A percentile compares a stretch with the other conserved stretches of the same genome.
Evolutionary conservation across 2,888 invertebrate species (phyloP).

Genomic region (Amphiduros pacificus): DNA sequence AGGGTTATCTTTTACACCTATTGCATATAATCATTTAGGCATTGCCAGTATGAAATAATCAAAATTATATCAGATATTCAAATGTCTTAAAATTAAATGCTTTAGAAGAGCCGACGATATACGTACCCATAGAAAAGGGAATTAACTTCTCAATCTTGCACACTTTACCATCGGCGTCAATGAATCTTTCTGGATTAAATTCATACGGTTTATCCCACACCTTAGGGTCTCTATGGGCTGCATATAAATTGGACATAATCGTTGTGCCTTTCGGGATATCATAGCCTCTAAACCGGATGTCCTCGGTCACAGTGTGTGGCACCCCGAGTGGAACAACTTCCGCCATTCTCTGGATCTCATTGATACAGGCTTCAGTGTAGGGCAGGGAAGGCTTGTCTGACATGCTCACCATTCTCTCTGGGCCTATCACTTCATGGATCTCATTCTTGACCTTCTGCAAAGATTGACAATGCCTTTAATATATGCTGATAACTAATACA

Average conservation of each 20-base stretch:
- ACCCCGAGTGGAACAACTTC: conserved; percentile 50
- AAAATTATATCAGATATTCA: no score
- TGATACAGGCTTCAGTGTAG: conserved; percentile 16
- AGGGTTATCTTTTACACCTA: no score
- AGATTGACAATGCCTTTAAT: no score
- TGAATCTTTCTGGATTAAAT: conserved; percentile 50
- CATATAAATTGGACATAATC: conserved; percentile 27
- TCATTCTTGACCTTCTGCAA: conserved; percentile 8
- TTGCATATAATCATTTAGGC: no score
- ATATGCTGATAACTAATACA: no score
- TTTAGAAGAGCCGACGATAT: not conserved
- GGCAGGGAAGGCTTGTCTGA: conserved; percentile 9
- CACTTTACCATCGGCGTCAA: conserved; percentile 36
- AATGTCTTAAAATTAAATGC: no score
- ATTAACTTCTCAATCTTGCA: conserved; percentile 18
- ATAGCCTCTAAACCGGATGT: conserved; percentile 41
- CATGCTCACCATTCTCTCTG: conserved; percentile 7
- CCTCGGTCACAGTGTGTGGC: conserved; percentile 25
- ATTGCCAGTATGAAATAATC: no score
- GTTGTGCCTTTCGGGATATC: conserved; percentile 39
- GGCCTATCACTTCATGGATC: conserved; percentile 13
- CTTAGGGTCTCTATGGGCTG: conserved; percentile 25
- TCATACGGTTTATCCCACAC: conserved; percentile 40
- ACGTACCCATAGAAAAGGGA: conserved; percentile 17
- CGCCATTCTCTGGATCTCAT: conserved; percentile 45